These are phyloP conservation scores for Labrus mixtus DNA, from an alignment of 2,113 vertebrate species.

Conservation along the genomic window DNA sequence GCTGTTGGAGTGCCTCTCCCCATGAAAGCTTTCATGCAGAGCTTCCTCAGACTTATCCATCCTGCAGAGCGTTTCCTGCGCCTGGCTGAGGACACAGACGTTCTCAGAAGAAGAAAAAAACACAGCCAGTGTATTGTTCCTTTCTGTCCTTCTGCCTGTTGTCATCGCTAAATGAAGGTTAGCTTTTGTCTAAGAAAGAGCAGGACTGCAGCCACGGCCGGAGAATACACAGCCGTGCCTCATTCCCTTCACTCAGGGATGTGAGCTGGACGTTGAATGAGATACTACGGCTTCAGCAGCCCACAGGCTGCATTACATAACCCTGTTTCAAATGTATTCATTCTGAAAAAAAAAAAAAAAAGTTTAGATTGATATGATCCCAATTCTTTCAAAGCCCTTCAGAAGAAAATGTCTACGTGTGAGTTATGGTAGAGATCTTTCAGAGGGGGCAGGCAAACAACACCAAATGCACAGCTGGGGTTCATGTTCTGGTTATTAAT, in stretches of 20 bases:
- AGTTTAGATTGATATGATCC: neutral
- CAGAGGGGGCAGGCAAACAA: neutral
- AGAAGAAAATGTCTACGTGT: neutral
- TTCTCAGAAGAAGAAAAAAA: conserved; percentile 33
- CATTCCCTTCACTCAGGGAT: conserved; percentile 4
- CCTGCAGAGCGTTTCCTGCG: conserved; percentile 62
- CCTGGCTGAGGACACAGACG: conserved; percentile 38
- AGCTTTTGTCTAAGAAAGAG: conserved; percentile 12
- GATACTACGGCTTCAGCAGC: neutral
- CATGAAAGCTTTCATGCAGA: conserved; percentile 66
- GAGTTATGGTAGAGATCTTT: conserved; percentile 2
- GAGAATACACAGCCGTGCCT: neutral
- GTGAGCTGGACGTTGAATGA: neutral
- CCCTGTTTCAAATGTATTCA: no score
- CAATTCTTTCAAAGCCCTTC: neutral
- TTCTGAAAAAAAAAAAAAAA: neutral
- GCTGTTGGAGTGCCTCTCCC: conserved; percentile 67
- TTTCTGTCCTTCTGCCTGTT: conserved; percentile 26
- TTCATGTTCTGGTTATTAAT: neutral
- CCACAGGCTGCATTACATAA: neutral
- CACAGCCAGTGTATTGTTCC: conserved; percentile 17
- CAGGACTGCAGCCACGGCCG: neutral
- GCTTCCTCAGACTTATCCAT: conserved; percentile 76
- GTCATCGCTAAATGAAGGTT: conserved; percentile 34
- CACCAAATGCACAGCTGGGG: neutral